Evolutionary conservation across 1,140 invertebrate genomes (phyloP), one percentile per base, ranked within the genome.

Genomic region (Megathymus violae): DNA sequence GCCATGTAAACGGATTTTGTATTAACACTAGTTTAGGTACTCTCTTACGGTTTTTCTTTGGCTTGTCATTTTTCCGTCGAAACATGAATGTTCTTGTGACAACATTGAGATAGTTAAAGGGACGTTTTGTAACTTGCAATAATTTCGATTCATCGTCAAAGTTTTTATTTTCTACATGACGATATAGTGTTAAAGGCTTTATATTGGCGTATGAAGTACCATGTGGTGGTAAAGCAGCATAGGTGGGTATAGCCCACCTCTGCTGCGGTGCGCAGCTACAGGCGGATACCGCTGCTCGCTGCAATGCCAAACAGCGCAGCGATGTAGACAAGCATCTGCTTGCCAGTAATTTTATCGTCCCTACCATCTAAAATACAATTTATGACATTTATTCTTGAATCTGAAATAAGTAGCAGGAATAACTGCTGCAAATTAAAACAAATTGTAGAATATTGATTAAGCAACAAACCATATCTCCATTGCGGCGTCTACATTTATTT

Each of bases 1-100:
- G 38, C 87, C 87, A 89, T 6, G 70, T 86, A 3, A 88, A 78
- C 9, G 87, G 87, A 71, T 88, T 89, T 69, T 88, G 85, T 31
- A 89, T n/a, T 52, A 88, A 69, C 76, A 89, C 85, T 10, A 89
- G 59, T 64, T 78, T 86, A 11, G 87, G 87, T 7, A 88, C 76
- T 22, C 79, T 74, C 58, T 72, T 84, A 47, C 80, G 85, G 52
- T 59, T 22, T 34, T 69, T 77, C 27, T 72, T 69, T 0, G 68
- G 62, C 19, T 74, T 59, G 5, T 71, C 52, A 51, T 66, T 66
- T 69, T 76, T 78, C 11, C 62, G 69, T 9, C 68, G 38, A 41
- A 82, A 85, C 10, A 69, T 58, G 51, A 82, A 80, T 31, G 65
- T 66, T 64, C 66, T 80, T 59, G 71, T 63, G 17, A 75, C 66